Conservation (phyloP, 1,140 invertebrate genomes). For the Littorina saxatilis region DNA sequence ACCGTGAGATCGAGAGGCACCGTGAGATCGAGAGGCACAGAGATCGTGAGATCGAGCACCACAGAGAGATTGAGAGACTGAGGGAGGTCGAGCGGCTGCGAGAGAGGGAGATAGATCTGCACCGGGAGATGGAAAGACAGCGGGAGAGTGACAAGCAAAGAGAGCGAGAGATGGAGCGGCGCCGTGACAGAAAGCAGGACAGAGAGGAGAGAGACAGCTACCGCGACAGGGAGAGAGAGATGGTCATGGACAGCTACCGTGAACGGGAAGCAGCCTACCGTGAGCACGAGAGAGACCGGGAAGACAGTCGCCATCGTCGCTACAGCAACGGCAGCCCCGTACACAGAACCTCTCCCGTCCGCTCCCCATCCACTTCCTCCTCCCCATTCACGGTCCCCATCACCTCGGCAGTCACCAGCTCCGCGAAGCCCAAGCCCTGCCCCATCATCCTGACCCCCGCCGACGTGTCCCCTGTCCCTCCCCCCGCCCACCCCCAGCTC, state of each 20-base stretch:
- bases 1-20: conserved; percentile 25
- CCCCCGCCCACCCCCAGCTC: conserved; percentile 35
- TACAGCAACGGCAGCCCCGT: conserved; percentile 28
- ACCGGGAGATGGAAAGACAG: background rate
- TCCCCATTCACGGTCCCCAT: conserved; percentile 13
- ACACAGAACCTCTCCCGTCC: conserved; percentile 35
- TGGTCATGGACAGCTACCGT: conserved; percentile 33
- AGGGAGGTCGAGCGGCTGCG: conserved; percentile 22
- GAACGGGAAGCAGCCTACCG: background rate
- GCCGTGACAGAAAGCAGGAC: conserved; percentile 1
- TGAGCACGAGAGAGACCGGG: conserved; percentile 16
- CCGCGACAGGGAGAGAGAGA: conserved; percentile 20
- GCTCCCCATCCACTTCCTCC: too few species aligned
- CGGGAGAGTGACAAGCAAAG: too few species aligned
- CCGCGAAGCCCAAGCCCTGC: conserved; percentile 59
- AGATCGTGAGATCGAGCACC: background rate
- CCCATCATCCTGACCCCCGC: conserved; percentile 49
- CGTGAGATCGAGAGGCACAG: conserved; percentile 11
- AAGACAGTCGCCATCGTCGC: conserved; percentile 4
- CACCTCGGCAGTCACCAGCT: conserved; percentile 19
- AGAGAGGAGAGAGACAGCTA: conserved; percentile 20
- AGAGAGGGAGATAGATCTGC: too few species aligned
- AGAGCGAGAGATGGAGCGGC: conserved; percentile 12
- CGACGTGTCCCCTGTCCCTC: conserved; percentile 26
- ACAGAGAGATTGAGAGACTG: conserved; percentile 1